Evolutionary conservation across 37 sponge, comb jelly and placozoan species (phyloP), one percentile per base, ranked within the genome.

Genomic region (Axinella damicornis): DNA sequence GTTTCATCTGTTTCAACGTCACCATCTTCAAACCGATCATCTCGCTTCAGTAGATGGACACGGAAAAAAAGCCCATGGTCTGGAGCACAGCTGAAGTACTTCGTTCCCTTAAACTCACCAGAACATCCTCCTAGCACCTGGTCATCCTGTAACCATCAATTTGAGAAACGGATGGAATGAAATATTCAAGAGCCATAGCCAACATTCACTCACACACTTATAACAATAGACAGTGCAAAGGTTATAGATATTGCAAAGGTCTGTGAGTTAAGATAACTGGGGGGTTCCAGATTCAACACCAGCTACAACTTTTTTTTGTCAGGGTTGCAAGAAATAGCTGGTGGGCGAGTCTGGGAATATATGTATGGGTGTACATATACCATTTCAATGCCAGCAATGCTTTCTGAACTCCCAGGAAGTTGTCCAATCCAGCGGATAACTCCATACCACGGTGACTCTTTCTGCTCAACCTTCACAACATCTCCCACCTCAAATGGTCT

Each of bases 321-420:
- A n/a, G n/a, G n/a, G n/a, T n/a, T n/a, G n/a, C n/a, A n/a, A n/a
- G n/a, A n/a, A n/a, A n/a, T n/a, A n/a, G n/a, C n/a, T n/a, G n/a
- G n/a, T n/a, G n/a, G n/a, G n/a, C n/a, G n/a, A n/a, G n/a, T n/a
- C n/a, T n/a, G n/a, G n/a, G n/a, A n/a, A n/a, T n/a, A n/a, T n/a
- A n/a, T n/a, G n/a, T n/a, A n/a, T n/a, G n/a, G n/a, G n/a, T n/a
- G n/a, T n/a, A n/a, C n/a, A n/a, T n/a, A 24, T 35, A 84, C 85
- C 64, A 84, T 73, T 84, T 75, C 68, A 57, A 84, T 55, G 38
- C 85, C 85, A 55, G 85, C 85, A 6, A 25, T 32, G 20, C 20
- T 2, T 21, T 30, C 14, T 0, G 24, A 5, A 9, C 46, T 46
- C 25, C 57, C 70, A 39, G 27, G 57, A 52, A 80, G 61, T 24